Conservation (phyloP, 2,113 vertebrate species). For the Clarias macrocephalus region DNA sequence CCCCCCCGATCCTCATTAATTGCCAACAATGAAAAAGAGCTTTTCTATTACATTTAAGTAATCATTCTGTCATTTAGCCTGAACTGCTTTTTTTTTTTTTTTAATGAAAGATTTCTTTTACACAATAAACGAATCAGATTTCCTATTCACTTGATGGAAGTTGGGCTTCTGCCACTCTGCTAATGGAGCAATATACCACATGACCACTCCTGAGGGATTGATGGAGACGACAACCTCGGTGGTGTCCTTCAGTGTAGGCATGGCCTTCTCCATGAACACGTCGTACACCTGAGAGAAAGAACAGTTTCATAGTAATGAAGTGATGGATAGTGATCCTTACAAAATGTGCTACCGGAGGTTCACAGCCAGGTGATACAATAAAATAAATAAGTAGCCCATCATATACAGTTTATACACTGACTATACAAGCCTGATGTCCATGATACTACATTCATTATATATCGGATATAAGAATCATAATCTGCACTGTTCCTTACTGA, state of each 20-base stretch:
- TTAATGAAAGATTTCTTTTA: background rate
- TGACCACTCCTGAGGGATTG: constrained; percentile 89
- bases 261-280: constrained; percentile 71
- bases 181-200: constrained; percentile 84
- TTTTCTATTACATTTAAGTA: background rate
- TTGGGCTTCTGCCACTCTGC: background rate
- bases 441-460: too few relatives aligned
- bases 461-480: too few relatives aligned
- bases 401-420: too few relatives aligned
- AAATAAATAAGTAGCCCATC: too few relatives aligned
- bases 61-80: background rate
- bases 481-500: too few relatives aligned
- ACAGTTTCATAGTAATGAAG: too few relatives aligned
- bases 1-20: background rate
- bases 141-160: background rate
- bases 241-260: constrained; percentile 66
- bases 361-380: too few relatives aligned
- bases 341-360: too few relatives aligned
- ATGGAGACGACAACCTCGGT: constrained; percentile 79
- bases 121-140: background rate
- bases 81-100: background rate
- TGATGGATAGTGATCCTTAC: too few relatives aligned
- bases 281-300: constrained; percentile 66
- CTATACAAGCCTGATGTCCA: too few relatives aligned
- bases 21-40: background rate